Evolutionary conservation across 2,113 vertebrate species (phyloP), one percentile per base, ranked within the genome.

Genomic region (Seriola dumerili): DNA sequence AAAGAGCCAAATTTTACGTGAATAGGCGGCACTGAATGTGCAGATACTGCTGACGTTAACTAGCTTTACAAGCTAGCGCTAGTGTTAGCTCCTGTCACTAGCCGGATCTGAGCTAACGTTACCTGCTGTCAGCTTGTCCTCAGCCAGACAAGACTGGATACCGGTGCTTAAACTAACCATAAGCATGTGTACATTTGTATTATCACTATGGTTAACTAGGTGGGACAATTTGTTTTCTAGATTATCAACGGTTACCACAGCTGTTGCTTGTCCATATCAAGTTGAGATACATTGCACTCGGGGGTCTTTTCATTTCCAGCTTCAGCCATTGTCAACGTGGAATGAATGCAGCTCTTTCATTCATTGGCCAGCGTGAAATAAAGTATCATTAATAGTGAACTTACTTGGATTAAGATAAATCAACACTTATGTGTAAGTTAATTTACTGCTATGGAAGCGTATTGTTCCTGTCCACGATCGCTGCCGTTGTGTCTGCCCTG

Each of bases 41-140:
- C 69, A 82, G 76, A 72, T 81, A 50, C 13, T 72, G 88, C 88
- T 92, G 90, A 90, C 89, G 89, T 81, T 73, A 79, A 83, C 81
- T 85, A 88, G 84, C 86, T 65, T 44, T 5, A 4, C 46, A 36
- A 46, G 86, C 86, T 90, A 85, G 71, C 79, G 80, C 64, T 72
- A 42, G 50, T 25, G 52, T 76, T 88, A 81, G 71, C 72, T 80
- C 10, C 80, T 88, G 90, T 86, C 83, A 80, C 14, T 70, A 90
- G 76, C 86, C 71, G 63, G 44, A 83, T 55, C 73, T 8, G 25
- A 62, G 84, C 38, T 85, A 88, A 77, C 46, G 44, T 72, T 81
- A 61, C 55, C 72, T 50, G 63, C 75, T 91, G 86, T 83, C 88
- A 91, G 36, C 1, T 3, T 75, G 52, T 80, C 12, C 5, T 8